These are phyloP conservation scores for Oithona nana DNA, from an alignment of 2,888 invertebrate species.

Conservation along the genomic window DNA sequence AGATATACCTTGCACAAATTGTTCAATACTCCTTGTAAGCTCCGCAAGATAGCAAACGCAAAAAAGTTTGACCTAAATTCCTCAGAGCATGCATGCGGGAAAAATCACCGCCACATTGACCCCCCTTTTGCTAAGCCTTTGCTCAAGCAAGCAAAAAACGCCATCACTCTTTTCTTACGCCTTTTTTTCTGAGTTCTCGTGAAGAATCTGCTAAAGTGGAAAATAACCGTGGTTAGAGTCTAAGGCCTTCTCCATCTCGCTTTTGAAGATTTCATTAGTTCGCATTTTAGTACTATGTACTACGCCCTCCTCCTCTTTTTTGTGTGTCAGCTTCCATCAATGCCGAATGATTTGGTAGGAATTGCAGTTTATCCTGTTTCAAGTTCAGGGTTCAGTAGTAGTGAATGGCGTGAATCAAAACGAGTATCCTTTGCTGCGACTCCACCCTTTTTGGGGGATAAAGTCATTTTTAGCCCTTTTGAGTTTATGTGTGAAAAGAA, in stretches of 20 bases:
- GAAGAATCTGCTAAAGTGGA: too few species aligned
- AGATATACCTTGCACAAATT: too few species aligned
- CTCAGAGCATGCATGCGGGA: not conserved
- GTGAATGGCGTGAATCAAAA: not conserved
- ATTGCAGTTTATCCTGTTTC: too few species aligned
- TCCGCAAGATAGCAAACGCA: not conserved
- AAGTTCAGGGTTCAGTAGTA: not conserved
- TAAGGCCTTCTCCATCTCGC: too few species aligned
- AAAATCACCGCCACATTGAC: not conserved
- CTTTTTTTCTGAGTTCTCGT: too few species aligned
- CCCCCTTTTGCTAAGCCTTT: not conserved
- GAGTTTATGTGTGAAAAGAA: not conserved
- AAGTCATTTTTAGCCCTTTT: not conserved
- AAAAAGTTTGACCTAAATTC: not conserved
- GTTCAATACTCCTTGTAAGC: not conserved
- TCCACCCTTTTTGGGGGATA: not conserved
- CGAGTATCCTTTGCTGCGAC: not conserved
- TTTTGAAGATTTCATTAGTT: too few species aligned
- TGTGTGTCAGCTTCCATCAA: too few species aligned
- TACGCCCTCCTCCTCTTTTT: too few species aligned
- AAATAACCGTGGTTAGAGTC: too few species aligned
- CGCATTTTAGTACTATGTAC: too few species aligned
- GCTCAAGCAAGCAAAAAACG: not conserved
- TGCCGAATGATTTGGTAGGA: too few species aligned
- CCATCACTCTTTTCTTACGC: too few species aligned